Conservation (phyloP, 35 echinoderm and acorn worm species). For the Heliocidaris erythrogramma region DNA sequence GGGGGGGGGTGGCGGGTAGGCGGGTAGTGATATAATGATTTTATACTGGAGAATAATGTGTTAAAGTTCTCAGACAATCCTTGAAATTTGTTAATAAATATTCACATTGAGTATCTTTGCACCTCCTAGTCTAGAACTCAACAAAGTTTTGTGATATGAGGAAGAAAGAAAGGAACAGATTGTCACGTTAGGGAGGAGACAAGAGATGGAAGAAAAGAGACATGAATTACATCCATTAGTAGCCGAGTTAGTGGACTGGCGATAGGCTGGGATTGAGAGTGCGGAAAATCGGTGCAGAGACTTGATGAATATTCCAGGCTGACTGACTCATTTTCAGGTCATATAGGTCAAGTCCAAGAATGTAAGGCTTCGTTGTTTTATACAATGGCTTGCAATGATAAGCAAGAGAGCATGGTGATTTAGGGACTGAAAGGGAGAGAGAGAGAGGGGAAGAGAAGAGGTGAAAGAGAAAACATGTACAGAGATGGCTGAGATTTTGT, state of each 20-base stretch:
- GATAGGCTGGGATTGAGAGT: slow-evolving; percentile 33
- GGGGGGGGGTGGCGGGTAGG: too few relatives aligned
- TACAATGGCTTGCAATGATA: slow-evolving; percentile 49
- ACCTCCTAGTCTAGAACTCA: not conserved
- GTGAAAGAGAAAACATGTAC: not conserved
- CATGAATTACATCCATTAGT: slow-evolving; percentile 48
- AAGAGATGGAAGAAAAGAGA: not conserved
- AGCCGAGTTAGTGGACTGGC: slow-evolving; percentile 30
- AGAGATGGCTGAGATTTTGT: slow-evolving; percentile 8
- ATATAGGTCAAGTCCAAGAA: slow-evolving; percentile 43
- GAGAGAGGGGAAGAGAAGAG: not conserved
- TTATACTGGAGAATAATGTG: not conserved
- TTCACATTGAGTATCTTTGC: not conserved
- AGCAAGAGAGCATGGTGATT: slow-evolving; percentile 15
- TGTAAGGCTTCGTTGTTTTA: slow-evolving; percentile 47
- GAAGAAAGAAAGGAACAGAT: not conserved
- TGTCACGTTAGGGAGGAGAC: not conserved
- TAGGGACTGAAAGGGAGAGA: not conserved
- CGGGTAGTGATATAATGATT: not conserved
- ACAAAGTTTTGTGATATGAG: slow-evolving; percentile 8
- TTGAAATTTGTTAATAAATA: slow-evolving; percentile 1
- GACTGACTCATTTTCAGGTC: slow-evolving; percentile 49
- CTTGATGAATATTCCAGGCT: slow-evolving; percentile 52
- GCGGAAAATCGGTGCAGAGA: slow-evolving; percentile 6
- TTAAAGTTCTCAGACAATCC: not conserved